Base-by-base conservation (phyloP, 2,113 vertebrate genomes). In the Verasper variegatus region DNA sequence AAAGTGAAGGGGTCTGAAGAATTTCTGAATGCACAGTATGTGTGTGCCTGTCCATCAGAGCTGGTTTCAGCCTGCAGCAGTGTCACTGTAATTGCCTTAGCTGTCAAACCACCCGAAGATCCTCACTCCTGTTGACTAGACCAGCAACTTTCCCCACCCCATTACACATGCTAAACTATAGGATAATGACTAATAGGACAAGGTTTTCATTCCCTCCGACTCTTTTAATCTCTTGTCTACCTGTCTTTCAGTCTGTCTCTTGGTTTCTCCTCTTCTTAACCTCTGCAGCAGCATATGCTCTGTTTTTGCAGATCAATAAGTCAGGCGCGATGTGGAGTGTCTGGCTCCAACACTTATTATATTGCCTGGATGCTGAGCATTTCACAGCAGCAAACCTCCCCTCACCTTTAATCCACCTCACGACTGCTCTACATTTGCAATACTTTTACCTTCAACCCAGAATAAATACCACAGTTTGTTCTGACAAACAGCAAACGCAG, bases 241-340 rank as follows among this genome's bases (percentile, higher is more conserved):
- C 58, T 52, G 4, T 67, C 56, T 64, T 1, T 49, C 15, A 15
- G 23, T 26, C 65, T 51, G 23, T 31, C 26, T 74, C 40, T 86
- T 59, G 76, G 60, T 78, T 60, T 77, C 45, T 68, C 58, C 26
- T 42, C 71, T 78, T 76, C 65, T 63, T 70, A 82, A 86, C 71
- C 58, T 80, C 67, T 74, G 63, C 56, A 66, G 49, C 75, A 68
- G 49, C 37, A 3, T 27, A 17, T 17, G 4, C 73, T 81, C 45
- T 64, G 23, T 71, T 81, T 81, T 74, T 71, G 62, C 54, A 68
- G 78, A 90, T 90, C 84, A 83, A 85, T 90, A 90, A 82, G 78
- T 86, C 82, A 74, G 81, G 45, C 65, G 55, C 67, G 75, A 54
- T 76, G 71, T 85, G 86, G 78, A 87, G 73, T 81, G 71, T 75